Evolutionary conservation across 2,797 vertebrate species (phyloP).

Genomic region (Champsocephalus gunnari): DNA sequence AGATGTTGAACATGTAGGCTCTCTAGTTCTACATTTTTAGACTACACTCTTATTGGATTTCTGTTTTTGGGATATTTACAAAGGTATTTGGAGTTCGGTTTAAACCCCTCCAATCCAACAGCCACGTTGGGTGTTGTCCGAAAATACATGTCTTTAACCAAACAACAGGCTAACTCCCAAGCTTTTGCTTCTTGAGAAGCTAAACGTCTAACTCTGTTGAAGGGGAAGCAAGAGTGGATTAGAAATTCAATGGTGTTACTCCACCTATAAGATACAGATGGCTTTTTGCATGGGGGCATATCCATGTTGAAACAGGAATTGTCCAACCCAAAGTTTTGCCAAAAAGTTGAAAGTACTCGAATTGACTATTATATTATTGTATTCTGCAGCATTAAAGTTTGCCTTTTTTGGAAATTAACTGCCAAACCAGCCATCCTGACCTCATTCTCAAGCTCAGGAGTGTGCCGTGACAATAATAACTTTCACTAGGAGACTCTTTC

Average conservation of each 20-base stretch:
- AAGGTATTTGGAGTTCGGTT: no score
- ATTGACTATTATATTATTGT: not conserved
- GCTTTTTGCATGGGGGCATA: not conserved
- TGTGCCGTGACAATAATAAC: not conserved
- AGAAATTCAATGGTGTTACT: no score
- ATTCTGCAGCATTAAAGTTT: not conserved
- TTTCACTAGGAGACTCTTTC: not conserved
- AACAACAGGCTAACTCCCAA: not conserved
- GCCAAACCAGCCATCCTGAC: not conserved
- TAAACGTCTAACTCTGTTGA: not conserved
- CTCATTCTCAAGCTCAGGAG: not conserved
- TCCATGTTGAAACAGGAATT: not conserved
- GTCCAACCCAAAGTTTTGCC: no score
- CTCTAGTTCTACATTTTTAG: no score
- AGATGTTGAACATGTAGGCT: no score
- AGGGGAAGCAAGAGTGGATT: no score
- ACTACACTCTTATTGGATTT: no score
- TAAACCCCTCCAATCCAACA: no score
- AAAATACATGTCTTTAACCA: not conserved
- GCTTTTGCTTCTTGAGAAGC: not conserved
- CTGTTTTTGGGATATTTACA: no score
- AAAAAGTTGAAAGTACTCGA: not conserved
- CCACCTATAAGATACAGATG: no score
- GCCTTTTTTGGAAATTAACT: not conserved
- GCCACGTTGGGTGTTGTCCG: no score